phyloP scores from a whole-genome alignment of 2,113 vertebrate species.

The Climacteris rufus region DNA sequence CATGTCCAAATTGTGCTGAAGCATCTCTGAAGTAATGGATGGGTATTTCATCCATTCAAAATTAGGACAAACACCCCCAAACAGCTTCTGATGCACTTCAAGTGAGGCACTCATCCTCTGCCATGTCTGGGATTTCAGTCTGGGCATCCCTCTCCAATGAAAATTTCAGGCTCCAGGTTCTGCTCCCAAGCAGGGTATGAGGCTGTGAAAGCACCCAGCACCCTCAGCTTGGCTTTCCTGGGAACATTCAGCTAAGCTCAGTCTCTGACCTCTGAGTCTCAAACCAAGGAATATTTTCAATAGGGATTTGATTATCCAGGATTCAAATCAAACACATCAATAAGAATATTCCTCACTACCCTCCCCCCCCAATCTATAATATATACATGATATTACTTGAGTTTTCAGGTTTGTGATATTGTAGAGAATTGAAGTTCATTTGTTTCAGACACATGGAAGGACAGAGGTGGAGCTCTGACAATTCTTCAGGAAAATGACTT shows the following conservation, averaged over 20 bases:
- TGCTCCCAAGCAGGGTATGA: not conserved
- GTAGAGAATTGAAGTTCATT: not conserved
- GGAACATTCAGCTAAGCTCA: not conserved
- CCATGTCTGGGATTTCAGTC: not conserved
- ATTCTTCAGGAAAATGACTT: not conserved
- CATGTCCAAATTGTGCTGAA: not conserved
- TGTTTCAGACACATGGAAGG: not conserved
- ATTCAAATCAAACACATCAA: not conserved
- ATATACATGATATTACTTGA: not conserved
- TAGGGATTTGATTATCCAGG: not conserved
- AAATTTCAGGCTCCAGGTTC: not conserved
- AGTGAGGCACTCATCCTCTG: not conserved
- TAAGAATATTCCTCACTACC: not conserved
- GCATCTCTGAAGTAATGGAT: not conserved
- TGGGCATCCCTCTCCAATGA: fast-evolving
- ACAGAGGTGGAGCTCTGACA: not conserved
- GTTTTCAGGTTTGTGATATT: not conserved
- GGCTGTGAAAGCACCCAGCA: not conserved
- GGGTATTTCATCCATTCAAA: not conserved
- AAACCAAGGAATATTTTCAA: not conserved
- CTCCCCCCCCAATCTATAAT: not conserved
- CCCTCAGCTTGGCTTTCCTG: not conserved
- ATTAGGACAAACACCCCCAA: not conserved
- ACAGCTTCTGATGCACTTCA: not conserved
- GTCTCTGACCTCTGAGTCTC: not conserved